These are phyloP conservation scores for Ephydatia muelleri DNA, from an alignment of 37 sponge, comb jelly and placozoan species.

Conservation along the genomic window DNA sequence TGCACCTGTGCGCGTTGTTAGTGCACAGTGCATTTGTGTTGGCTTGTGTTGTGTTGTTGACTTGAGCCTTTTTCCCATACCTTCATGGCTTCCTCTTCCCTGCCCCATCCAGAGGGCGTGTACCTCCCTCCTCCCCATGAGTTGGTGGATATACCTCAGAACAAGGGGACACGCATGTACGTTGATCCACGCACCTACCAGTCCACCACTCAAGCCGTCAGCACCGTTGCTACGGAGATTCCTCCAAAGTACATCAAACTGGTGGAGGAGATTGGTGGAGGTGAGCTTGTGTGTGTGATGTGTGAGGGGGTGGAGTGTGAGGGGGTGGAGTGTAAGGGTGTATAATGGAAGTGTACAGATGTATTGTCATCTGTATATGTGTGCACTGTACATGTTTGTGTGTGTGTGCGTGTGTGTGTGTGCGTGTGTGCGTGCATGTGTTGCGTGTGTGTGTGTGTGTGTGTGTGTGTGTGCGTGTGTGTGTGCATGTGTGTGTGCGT, in stretches of 20 bases:
- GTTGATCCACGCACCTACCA: constrained; percentile 76
- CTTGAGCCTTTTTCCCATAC: not conserved
- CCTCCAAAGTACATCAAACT: constrained; percentile 47
- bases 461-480: not conserved
- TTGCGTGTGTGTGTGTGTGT: not conserved
- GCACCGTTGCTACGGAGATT: constrained; percentile 70
- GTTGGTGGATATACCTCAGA: not conserved
- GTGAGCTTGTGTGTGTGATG: constrained; percentile 11
- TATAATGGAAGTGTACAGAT: not conserved
- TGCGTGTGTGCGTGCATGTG: not conserved
- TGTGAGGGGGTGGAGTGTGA: not conserved
- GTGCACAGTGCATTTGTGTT: no score
- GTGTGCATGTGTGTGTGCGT: not conserved
- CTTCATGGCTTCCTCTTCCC: not conserved
- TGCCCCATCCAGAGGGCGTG: not conserved
- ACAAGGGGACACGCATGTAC: constrained; percentile 26
- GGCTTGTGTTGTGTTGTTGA: no score
- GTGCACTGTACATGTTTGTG: not conserved
- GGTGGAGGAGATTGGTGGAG: constrained; percentile 67
- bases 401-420: not conserved
- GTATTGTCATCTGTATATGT: no score
- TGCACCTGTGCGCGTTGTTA: no score
- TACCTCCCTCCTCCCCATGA: not conserved
- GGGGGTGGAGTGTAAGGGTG: not conserved
- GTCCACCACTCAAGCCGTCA: constrained; percentile 48